These are phyloP conservation scores for Sitophilus oryzae DNA, from an alignment of 1,140 invertebrate species.

Conservation along the genomic window DNA sequence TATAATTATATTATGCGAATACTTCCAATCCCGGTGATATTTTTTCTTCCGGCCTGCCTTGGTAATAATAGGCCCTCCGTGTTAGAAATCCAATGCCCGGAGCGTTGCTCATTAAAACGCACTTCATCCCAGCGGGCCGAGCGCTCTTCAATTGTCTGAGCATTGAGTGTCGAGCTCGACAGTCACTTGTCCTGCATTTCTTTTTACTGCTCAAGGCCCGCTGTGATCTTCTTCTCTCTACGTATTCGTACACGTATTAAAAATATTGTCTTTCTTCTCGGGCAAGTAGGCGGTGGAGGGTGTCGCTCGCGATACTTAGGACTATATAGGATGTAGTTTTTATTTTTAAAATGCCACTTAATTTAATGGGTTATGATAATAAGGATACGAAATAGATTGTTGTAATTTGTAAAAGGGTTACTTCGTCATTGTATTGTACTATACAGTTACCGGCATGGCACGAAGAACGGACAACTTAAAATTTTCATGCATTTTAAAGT, in stretches of 20 bases:
- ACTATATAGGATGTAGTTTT: no score
- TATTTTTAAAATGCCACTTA: no score
- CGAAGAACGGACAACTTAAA: no score
- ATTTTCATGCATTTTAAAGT: no score
- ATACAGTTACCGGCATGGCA: no score
- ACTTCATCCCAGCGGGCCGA: slow-evolving; percentile 32
- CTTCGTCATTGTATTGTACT: no score
- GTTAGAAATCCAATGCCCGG: slow-evolving; percentile 14
- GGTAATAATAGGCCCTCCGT: background rate
- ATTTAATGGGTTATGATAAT: no score
- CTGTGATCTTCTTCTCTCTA: background rate
- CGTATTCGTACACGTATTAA: background rate
- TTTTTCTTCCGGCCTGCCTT: background rate
- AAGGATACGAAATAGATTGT: no score
- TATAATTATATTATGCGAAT: no score
- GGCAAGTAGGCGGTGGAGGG: background rate
- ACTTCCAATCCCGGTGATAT: no score
- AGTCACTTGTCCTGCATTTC: slow-evolving; percentile 21
- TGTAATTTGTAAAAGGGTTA: no score
- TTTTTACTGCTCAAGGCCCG: slow-evolving; percentile 3
- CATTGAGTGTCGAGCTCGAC: slow-evolving; percentile 22
- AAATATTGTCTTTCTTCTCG: background rate
- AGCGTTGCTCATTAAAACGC: slow-evolving; percentile 36
- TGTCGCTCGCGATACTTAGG: background rate
- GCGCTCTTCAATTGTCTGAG: slow-evolving; percentile 36